These are phyloP conservation scores for Chelonus formosanus DNA, from an alignment of 2,888 invertebrate species.

Conservation along the genomic window DNA sequence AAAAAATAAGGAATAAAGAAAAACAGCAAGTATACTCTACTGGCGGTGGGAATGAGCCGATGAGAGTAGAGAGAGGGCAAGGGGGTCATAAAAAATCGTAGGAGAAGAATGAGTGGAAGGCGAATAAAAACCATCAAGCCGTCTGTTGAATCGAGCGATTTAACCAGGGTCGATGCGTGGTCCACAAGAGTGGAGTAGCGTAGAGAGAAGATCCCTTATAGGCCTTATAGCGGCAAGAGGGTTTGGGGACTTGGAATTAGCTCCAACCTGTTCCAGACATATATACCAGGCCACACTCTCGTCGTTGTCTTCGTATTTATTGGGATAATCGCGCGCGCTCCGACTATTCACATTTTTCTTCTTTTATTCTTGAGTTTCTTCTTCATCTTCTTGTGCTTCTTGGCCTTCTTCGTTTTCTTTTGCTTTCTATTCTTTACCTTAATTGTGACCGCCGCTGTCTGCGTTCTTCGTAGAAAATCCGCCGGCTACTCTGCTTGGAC, in stretches of 20 bases:
- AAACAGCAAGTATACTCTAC: constrained; percentile 13
- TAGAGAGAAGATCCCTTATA: constrained; percentile 4
- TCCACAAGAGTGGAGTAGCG: constrained; percentile 2
- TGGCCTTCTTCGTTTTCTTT: constrained; percentile 22
- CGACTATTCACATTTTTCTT: constrained; percentile 28
- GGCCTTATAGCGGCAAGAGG: constrained; percentile 27
- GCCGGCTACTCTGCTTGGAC: constrained; percentile 26
- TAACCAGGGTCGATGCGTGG: constrained; percentile 44
- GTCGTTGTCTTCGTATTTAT: constrained; percentile 64
- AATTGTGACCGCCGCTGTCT: constrained; percentile 25
- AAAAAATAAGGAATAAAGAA: constrained; percentile 22
- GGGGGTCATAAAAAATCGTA: constrained; percentile 43
- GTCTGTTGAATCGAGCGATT: constrained; percentile 57
- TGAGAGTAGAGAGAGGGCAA: constrained; percentile 35
- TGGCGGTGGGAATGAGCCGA: constrained; percentile 42
- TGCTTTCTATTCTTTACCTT: constrained; percentile 24
- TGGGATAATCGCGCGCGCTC: constrained; percentile 52
- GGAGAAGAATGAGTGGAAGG: constrained; percentile 44
- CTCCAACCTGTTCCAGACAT: constrained; percentile 58
- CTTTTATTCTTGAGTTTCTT: constrained; percentile 35
- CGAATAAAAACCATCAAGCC: constrained; percentile 55
- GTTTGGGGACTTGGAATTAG: constrained; percentile 54
- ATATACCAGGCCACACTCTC: constrained; percentile 38
- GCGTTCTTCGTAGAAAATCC: constrained; percentile 26
- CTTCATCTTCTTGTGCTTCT: constrained; percentile 15